Conservation (phyloP, 2,888 invertebrate genomes). For the Heterodera filipjevi region DNA sequence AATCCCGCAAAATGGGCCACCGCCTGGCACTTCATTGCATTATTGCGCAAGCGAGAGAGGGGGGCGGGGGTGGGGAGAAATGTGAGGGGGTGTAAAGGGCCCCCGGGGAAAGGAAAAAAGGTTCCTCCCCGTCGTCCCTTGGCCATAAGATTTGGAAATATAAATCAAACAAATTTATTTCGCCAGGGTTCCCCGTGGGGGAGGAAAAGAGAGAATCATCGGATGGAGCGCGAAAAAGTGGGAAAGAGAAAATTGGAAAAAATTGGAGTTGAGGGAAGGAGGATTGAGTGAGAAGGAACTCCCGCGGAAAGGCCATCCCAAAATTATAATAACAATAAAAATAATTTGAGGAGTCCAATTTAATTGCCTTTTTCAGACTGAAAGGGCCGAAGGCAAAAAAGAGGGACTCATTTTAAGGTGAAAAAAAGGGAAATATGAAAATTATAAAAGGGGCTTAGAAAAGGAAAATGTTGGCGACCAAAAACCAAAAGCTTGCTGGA, state of each 20-base stretch:
- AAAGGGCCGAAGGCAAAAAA: too few species aligned
- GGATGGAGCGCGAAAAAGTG: constrained; percentile 1
- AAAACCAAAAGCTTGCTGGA: background rate
- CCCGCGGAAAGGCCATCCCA: too few species aligned
- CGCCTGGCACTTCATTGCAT: constrained; percentile 8
- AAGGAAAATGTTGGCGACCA: background rate
- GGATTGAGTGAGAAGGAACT: background rate
- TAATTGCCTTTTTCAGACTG: too few species aligned
- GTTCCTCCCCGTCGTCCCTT: background rate
- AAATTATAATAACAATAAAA: too few species aligned
- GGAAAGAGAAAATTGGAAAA: background rate
- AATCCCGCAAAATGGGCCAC: constrained; percentile 7
- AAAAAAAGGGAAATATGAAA: background rate
- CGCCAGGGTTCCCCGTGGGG: background rate
- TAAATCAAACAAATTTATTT: constrained; percentile 8
- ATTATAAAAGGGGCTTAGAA: background rate
- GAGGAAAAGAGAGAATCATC: background rate
- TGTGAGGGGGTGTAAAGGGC: background rate
- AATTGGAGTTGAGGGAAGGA: background rate
- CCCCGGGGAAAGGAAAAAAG: too few species aligned
- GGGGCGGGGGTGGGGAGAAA: background rate
- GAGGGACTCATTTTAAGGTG: too few species aligned
- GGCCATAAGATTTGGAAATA: constrained; percentile 9
- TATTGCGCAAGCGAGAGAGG: background rate
- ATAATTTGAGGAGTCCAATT: too few species aligned